These are phyloP conservation scores for Megaleporinus macrocephalus DNA, from an alignment of 2,113 vertebrate genomes.

Conservation along the genomic window DNA sequence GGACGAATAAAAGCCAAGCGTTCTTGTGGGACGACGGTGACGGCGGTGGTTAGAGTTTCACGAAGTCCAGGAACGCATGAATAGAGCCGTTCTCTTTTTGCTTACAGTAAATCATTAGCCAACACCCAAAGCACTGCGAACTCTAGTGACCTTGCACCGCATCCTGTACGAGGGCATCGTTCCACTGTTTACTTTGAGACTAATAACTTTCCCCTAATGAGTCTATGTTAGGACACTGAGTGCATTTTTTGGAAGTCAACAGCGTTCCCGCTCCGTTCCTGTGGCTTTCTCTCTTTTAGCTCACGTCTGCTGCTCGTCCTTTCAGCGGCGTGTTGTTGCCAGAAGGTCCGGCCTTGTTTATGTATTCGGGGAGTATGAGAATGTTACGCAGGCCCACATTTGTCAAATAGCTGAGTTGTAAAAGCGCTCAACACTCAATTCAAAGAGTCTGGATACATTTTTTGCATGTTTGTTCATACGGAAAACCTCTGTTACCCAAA, in stretches of 20 bases:
- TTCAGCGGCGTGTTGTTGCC: slow-evolving; percentile 66
- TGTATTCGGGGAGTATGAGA: slow-evolving; percentile 55
- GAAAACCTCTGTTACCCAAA: neutral
- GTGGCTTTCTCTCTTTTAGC: slow-evolving; percentile 67
- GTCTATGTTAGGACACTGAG: slow-evolving; percentile 59
- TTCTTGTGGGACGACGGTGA: neutral
- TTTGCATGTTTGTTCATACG: neutral
- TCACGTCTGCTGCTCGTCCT: slow-evolving; percentile 71
- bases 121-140: slow-evolving; percentile 59
- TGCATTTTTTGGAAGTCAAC: slow-evolving; percentile 68
- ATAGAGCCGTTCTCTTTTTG: slow-evolving; percentile 51
- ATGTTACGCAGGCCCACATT: slow-evolving; percentile 55
- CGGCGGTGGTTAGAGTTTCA: neutral
- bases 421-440: slow-evolving; percentile 49
- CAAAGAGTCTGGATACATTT: slow-evolving; percentile 34
- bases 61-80: slow-evolving; percentile 15
- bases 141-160: slow-evolving; percentile 62
- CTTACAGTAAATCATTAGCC: slow-evolving; percentile 67
- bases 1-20: too few relatives aligned
- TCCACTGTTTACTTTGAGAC: slow-evolving; percentile 67
- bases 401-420: slow-evolving; percentile 53
- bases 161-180: slow-evolving; percentile 57
- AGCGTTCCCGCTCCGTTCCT: slow-evolving; percentile 66
- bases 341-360: slow-evolving; percentile 59
- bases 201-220: slow-evolving; percentile 61